A percentile compares a stretch with the other conserved stretches of the same genome.
Evolutionary conservation across 1,140 invertebrate species (phyloP).

Genomic region (Agrypnia vestita): DNA sequence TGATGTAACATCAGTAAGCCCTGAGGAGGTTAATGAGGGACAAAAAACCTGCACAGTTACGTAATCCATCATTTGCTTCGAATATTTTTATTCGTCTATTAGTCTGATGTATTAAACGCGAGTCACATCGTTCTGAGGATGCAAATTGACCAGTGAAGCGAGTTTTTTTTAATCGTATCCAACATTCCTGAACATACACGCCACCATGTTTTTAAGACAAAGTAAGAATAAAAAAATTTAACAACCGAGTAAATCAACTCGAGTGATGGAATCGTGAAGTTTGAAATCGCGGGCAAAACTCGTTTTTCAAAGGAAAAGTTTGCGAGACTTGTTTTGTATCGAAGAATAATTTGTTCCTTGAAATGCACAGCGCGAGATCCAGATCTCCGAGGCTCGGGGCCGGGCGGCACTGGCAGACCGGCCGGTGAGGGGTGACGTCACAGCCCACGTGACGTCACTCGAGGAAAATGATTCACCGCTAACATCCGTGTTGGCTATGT

Average conservation of each 20-base stretch:
- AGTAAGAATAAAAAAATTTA: conserved; percentile 9
- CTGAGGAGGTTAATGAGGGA: no score
- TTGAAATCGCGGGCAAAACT: neutral
- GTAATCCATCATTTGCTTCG: no score
- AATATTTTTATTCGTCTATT: no score
- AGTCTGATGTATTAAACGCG: no score
- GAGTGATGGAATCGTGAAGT: neutral
- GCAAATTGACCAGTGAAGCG: neutral
- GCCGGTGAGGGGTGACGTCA: conserved; percentile 15
- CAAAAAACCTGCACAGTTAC: no score
- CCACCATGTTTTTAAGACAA: conserved; percentile 13
- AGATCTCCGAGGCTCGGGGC: no score
- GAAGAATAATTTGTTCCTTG: no score
- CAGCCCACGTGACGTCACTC: conserved; percentile 2
- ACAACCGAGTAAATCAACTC: conserved; percentile 11
- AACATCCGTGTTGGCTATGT: conserved; percentile 22
- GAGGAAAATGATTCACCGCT: conserved; percentile 19
- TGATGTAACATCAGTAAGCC: no score
- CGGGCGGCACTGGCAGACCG: neutral
- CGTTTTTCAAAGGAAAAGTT: no score
- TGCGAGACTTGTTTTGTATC: no score
- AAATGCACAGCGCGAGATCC: no score
- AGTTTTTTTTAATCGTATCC: conserved; percentile 30
- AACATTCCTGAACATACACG: conserved; percentile 31
- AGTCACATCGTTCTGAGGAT: conserved; percentile 6